Conservation (phyloP, 2,797 vertebrate genomes). For the Delichon dasypus region DNA sequence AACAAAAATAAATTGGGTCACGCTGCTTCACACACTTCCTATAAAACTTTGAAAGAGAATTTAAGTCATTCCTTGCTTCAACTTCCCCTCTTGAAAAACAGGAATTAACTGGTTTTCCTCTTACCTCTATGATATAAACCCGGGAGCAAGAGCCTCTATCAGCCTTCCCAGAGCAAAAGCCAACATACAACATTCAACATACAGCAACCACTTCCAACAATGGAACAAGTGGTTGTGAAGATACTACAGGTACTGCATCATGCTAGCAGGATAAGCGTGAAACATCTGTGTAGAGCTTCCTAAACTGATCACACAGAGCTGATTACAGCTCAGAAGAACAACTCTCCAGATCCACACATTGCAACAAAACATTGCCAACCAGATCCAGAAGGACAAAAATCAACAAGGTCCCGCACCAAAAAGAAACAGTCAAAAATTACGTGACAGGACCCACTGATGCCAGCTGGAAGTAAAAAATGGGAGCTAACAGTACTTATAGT, state of each 20-base stretch:
- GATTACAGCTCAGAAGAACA: neutral
- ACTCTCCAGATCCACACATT: neutral
- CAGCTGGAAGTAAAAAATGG: neutral
- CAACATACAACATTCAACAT: neutral
- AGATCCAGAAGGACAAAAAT: neutral
- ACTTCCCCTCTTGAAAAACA: neutral
- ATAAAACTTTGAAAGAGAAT: neutral
- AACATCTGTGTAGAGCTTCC: neutral
- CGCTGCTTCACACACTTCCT: neutral
- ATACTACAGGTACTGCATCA: neutral
- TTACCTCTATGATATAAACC: neutral
- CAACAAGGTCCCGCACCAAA: neutral
- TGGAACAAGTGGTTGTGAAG: neutral
- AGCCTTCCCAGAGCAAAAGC: neutral
- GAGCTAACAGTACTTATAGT: neutral
- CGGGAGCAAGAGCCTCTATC: neutral
- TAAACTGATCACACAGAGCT: neutral
- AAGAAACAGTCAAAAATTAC: neutral
- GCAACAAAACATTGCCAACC: neutral
- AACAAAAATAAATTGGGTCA: neutral
- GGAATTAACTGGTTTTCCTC: neutral
- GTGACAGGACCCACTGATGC: neutral
- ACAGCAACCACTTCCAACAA: neutral
- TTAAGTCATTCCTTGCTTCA: neutral
- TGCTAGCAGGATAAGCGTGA: neutral